Evolutionary conservation across 2,888 invertebrate species (phyloP), one percentile per base, ranked within the genome.

Genomic region (Caenorhabditis angaria): DNA sequence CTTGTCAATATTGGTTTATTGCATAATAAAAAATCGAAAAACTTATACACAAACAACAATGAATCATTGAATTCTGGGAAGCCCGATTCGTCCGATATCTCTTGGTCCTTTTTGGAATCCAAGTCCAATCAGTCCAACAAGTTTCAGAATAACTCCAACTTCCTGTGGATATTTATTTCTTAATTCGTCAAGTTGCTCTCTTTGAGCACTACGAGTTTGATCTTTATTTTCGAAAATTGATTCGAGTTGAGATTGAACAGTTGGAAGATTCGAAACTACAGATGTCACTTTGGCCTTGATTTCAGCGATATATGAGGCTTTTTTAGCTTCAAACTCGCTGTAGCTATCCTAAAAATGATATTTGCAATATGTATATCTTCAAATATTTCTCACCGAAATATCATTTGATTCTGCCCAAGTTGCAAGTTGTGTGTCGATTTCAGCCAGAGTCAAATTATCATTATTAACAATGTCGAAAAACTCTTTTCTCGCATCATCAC

Each of bases 391-490:
- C 14, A 76, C 76, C 5, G 65, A 60, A 28, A 76, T 69, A 58
- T 65, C 67, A 25, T 69, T 65, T 12, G 64, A 70, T 47, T 59
- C 28, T 14, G 78, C 75, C 75, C 75, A 78, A 14, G 48, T 24
- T 28, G 70, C 54, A 41, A 61, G 27, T 50, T 74, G 53, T 1
- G 54, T 35, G 2, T 74, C 73, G 50, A 70, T 63, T 41, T 68
- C 57, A 24, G 65, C 47, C 24, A 70, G 69, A 41, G 74, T 77
- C 57, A 65, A 58, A 41, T 70, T 67, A 24, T 63, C 48, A 48
- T 74, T 77, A 5, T 59, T 61, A 50, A 68, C 62, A 56, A 77
- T 74, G 27, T 56, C 69, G 48, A 71, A 69, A 65, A 55, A 74
- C 12, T 65, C 64, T 57, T 66, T 32, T 20, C 61, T 56, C 5